Evolutionary conservation across 2,888 invertebrate species (phyloP).

Genomic region (Temnothorax rugatulus): DNA sequence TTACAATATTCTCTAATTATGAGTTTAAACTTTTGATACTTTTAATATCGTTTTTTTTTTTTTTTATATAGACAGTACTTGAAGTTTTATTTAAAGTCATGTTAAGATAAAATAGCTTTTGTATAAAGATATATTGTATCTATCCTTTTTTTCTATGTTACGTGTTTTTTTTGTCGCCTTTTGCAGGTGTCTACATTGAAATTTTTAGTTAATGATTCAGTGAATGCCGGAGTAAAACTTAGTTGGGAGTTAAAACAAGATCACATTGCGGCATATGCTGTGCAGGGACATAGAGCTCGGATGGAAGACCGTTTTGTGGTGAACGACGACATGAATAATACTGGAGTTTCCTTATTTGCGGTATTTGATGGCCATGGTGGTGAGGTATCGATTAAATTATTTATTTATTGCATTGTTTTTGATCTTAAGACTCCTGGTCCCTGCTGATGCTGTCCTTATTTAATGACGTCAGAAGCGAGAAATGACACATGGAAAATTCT

Average conservation of each 20-base stretch:
- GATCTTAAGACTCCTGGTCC: not conserved
- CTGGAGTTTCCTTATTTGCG: slow-evolving; percentile 95
- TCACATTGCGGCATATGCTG: slow-evolving; percentile 94
- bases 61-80: not conserved
- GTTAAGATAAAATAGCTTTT: not conserved
- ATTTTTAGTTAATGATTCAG: slow-evolving; percentile 82
- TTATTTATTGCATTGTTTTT: slow-evolving; percentile 27
- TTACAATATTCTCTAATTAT: not conserved
- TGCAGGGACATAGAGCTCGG: slow-evolving; percentile 95
- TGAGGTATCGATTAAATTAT: slow-evolving; percentile 87
- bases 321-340: slow-evolving; percentile 94
- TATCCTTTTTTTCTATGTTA: not conserved
- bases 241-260: slow-evolving; percentile 93
- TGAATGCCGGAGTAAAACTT: slow-evolving; percentile 86
- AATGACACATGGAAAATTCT: too few species aligned
- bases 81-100: not conserved
- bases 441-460: too few species aligned
- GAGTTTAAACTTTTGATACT: not conserved
- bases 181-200: slow-evolving; percentile 81
- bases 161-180: slow-evolving; percentile 8
- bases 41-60: not conserved
- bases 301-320: slow-evolving; percentile 98
- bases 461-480: too few species aligned
- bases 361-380: slow-evolving; percentile 99
- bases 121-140: not conserved